Conservation (phyloP, 2,888 invertebrate species). For the Psylliodes chrysocephalus region DNA sequence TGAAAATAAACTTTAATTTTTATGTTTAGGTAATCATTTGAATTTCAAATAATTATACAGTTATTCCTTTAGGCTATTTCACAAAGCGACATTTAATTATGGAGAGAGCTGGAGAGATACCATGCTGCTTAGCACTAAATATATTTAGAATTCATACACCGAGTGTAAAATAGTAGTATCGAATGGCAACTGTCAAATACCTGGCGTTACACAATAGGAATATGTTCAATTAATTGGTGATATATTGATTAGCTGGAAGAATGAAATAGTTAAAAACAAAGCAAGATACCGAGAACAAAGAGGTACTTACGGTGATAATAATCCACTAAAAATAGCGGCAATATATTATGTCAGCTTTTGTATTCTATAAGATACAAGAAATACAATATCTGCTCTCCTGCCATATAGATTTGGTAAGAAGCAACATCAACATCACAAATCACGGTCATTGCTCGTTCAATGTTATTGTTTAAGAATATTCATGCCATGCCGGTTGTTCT, state of each 20-base stretch:
- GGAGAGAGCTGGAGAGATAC: too few relatives aligned
- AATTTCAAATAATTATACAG: too few relatives aligned
- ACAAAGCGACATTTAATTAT: too few relatives aligned
- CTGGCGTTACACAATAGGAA: slow-evolving; percentile 3
- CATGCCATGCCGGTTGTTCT: slow-evolving; percentile 22
- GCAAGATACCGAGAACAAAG: slow-evolving; percentile 42
- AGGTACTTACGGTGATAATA: slow-evolving; percentile 44
- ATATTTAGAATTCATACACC: too few relatives aligned
- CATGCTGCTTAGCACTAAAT: too few relatives aligned
- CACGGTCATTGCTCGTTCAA: slow-evolving; percentile 35
- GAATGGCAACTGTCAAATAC: neutral
- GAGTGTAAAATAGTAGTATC: too few relatives aligned
- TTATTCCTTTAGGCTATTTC: too few relatives aligned
- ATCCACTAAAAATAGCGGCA: slow-evolving; percentile 45
- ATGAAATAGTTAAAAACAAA: slow-evolving; percentile 35
- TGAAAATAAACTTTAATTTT: too few relatives aligned
- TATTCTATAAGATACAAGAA: slow-evolving; percentile 45
- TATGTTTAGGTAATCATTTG: too few relatives aligned
- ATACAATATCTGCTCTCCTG: slow-evolving; percentile 40
- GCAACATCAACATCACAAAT: slow-evolving; percentile 32
- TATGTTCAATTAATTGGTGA: slow-evolving; percentile 22
- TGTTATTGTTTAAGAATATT: slow-evolving; percentile 33
- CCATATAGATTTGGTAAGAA: slow-evolving; percentile 42
- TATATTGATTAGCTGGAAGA: slow-evolving; percentile 27
- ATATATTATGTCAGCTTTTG: slow-evolving; percentile 49